These are phyloP conservation scores for Siderastrea radians DNA, from an alignment of 92 coral and sea anemone species.

Conservation along the genomic window DNA sequence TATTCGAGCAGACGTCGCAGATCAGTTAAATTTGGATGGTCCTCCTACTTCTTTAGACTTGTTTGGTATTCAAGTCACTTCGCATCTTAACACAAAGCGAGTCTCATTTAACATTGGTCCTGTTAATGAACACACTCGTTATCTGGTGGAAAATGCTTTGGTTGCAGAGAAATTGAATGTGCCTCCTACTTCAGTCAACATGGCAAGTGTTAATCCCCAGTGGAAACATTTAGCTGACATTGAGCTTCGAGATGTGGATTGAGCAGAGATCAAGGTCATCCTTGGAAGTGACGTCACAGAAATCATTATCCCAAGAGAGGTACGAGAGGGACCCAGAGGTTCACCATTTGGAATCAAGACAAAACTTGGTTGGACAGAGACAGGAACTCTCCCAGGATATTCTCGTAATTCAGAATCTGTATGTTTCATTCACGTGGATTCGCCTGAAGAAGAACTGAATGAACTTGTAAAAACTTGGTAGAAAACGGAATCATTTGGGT, in stretches of 20 bases:
- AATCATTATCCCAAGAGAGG: slow-evolving; percentile 62
- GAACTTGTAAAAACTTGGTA: slow-evolving; percentile 58
- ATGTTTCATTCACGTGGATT: slow-evolving; percentile 31
- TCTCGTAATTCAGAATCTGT: slow-evolving; percentile 42
- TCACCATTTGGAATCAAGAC: slow-evolving; percentile 57
- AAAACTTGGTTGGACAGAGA: slow-evolving; percentile 61
- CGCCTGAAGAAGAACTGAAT: slow-evolving; percentile 45
- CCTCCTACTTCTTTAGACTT: slow-evolving; percentile 3
- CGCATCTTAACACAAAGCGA: slow-evolving; percentile 25
- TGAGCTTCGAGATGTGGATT: slow-evolving; percentile 38
- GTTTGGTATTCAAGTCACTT: slow-evolving; percentile 39
- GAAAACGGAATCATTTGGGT: slow-evolving; percentile 54
- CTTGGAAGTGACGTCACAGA: slow-evolving; percentile 52
- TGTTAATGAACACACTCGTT: neutral
- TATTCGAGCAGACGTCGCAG: slow-evolving; percentile 13
- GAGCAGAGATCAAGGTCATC: slow-evolving; percentile 40
- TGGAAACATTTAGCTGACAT: slow-evolving; percentile 51
- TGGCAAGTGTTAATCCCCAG: slow-evolving; percentile 1
- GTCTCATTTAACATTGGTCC: slow-evolving; percentile 39
- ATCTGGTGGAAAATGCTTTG: slow-evolving; percentile 35
- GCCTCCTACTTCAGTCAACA: slow-evolving; percentile 19
- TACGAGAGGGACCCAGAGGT: slow-evolving; percentile 55
- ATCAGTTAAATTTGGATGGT: slow-evolving; percentile 46
- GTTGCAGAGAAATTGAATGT: slow-evolving; percentile 42
- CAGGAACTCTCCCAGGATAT: slow-evolving; percentile 60